Percentiles rank a stretch among this genome's conserved stretches.
Evolutionary conservation across 2,888 invertebrate genomes (phyloP).

Genomic region (Fabriciana adippe): DNA sequence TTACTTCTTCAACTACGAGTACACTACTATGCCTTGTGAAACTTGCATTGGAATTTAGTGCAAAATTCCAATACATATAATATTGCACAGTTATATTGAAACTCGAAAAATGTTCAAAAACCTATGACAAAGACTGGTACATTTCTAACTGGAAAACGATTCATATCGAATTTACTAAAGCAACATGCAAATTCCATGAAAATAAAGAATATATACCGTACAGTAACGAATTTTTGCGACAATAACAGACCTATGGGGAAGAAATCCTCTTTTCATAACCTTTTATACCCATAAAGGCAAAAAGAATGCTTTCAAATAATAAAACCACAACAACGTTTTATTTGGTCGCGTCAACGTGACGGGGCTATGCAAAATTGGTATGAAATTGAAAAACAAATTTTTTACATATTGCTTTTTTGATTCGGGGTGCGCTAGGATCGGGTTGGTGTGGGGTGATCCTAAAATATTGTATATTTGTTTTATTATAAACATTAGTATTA

Average conservation of each 20-base stretch:
- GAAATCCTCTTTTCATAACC: constrained; percentile 64
- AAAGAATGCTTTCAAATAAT: constrained; percentile 71
- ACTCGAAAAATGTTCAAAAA: constrained; percentile 1
- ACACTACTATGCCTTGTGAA: no score
- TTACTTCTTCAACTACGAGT: no score
- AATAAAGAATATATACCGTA: constrained; percentile 41
- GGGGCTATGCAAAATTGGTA: constrained; percentile 80
- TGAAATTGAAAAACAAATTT: constrained; percentile 82
- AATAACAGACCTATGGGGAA: constrained; percentile 49
- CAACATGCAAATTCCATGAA: constrained; percentile 42
- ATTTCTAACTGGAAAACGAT: constrained; percentile 7
- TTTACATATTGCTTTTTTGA: constrained; percentile 81
- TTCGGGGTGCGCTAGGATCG: constrained; percentile 48
- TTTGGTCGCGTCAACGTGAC: constrained; percentile 59
- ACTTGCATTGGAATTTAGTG: no score
- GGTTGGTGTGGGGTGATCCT: constrained; percentile 54
- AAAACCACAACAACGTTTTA: constrained; percentile 76
- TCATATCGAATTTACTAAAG: constrained; percentile 43
- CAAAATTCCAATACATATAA: background rate
- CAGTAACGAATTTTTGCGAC: constrained; percentile 56
- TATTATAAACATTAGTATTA: background rate
- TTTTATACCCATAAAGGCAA: constrained; percentile 64
- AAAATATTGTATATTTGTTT: background rate
- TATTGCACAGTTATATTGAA: background rate
- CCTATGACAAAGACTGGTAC: constrained; percentile 1